Evolutionary conservation across 1,140 invertebrate genomes (phyloP), one percentile per base, ranked within the genome.

Genomic region (Halesus radiatus): DNA sequence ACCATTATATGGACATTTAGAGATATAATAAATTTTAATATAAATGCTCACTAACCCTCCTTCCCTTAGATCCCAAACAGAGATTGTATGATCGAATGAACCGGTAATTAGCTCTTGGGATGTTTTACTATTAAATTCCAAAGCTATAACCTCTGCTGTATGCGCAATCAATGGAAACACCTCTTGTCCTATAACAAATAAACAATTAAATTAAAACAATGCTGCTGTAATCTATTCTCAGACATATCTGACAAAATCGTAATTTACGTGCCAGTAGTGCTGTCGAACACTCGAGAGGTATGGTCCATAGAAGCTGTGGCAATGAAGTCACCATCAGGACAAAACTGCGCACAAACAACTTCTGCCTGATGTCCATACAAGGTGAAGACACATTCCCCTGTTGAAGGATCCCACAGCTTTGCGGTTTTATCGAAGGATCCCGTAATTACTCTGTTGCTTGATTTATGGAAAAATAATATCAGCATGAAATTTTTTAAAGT

Each of bases 341-440:
- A 92, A 86, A 96, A 95, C 85, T 92, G 90, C 0, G 91, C 90
- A 20, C 92, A 92, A 72, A 95, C 93, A 64, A 96, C 92, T 88
- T 96, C 94, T 0, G 91, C 94, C 1, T 90, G 88, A 84, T 96
- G 95, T 1, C 95, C 95, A 88, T 91, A 91, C 79, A 95, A 90
- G 0, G 92, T 95, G 74, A 92, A 88, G 26, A 93, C 87, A 84
- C 93, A 95, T 72, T 93, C 92, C 0, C 93, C 95, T 1, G 90
- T 92, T 74, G 88, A 89, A 0, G 92, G 87, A 77, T 91, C 90
- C 95, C 95, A 96, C 66, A 96, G 87, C 82, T 91, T 93, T 26
- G 92, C 93, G 0, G 94, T 95, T 86, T 94, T 94, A 86, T 96
- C 95, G 86, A 96, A 96, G 0, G 94, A 95, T 45, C 94, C 94